Conservation (phyloP, 1,140 invertebrate species). For the Mamestra configurata region DNA sequence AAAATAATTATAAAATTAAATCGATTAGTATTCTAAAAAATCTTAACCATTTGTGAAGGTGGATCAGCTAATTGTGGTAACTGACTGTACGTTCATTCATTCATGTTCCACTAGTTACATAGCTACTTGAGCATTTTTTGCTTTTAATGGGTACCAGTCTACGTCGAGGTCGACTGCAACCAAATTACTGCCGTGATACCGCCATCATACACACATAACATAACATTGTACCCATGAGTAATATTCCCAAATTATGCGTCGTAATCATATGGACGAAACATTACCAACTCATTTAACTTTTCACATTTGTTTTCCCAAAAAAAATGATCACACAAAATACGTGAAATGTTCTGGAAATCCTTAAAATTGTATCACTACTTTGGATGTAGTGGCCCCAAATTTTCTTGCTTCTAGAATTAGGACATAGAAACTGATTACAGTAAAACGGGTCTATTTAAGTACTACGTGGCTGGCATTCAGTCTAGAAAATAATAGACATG, state of each 20-base stretch:
- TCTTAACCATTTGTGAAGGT: too few species aligned
- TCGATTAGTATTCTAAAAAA: too few species aligned
- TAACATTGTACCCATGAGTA: background rate
- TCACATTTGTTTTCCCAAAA: conserved; percentile 3
- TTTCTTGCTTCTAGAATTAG: conserved; percentile 14
- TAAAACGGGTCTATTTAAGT: conserved; percentile 11
- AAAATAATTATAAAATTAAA: too few species aligned
- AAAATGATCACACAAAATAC: background rate
- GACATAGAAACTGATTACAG: conserved; percentile 11
- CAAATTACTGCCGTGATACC: background rate
- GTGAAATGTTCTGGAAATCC: background rate
- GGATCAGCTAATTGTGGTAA: too few species aligned
- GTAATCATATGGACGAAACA: background rate
- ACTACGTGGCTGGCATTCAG: conserved; percentile 9
- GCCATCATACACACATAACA: background rate
- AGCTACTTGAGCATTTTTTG: background rate
- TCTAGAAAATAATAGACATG: background rate
- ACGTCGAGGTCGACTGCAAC: background rate
- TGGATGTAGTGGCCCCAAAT: background rate
- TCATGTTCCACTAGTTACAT: background rate
- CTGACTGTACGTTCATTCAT: too few species aligned
- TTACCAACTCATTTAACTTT: conserved; percentile 25
- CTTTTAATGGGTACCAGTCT: background rate
- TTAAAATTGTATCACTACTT: background rate
- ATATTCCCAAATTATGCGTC: background rate